Evolutionary conservation across 1,140 invertebrate genomes (phyloP), one percentile per base, ranked within the genome.

Genomic region (Bombus soroeensis): DNA sequence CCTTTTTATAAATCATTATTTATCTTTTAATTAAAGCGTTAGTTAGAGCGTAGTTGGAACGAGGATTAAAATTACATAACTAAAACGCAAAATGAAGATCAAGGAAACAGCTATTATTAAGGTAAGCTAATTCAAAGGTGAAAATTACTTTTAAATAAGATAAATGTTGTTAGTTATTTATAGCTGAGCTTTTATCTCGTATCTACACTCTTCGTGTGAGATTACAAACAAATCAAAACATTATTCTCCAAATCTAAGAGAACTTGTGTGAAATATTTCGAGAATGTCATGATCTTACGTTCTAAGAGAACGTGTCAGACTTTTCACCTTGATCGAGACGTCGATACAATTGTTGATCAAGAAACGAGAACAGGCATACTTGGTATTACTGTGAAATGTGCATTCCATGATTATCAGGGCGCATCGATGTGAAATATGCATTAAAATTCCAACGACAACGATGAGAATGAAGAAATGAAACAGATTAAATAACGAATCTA

Each of bases 391-490:
- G 32, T 32, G 57, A 75, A 81, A 70, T 41, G 25, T 57, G 28
- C 83, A 73, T 85, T 85, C 88, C 39, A 43, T 71, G 84, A 75
- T 86, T 85, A 88, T 71, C 41, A 89, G 81, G 72, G 68, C 83
- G 64, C 62, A 39, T 85, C 83, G 88, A 75, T 39, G 15, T 71
- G 34, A 64, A 80, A 59, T 85, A 71, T 43, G 57, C 70, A 76
- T 76, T 81, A 39, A 68, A 75, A 89, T 89, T 83, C 43, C 57
- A 41, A 75, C 78, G 80, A 89, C 74, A 57, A 80, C 57, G 57
- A 80, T 39, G 66, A n/a, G 22, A 39, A 47, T 5, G n/a, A 25
- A 73, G 18, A 41, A 84, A 47, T 5, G 25, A 28, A 37, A 68
- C 57, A 57, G 74, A 66, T 41, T 2, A 72, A 41, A 9, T 47